phyloP scores from a whole-genome alignment of 1,140 invertebrate genomes.

The Drosophila tristis region DNA sequence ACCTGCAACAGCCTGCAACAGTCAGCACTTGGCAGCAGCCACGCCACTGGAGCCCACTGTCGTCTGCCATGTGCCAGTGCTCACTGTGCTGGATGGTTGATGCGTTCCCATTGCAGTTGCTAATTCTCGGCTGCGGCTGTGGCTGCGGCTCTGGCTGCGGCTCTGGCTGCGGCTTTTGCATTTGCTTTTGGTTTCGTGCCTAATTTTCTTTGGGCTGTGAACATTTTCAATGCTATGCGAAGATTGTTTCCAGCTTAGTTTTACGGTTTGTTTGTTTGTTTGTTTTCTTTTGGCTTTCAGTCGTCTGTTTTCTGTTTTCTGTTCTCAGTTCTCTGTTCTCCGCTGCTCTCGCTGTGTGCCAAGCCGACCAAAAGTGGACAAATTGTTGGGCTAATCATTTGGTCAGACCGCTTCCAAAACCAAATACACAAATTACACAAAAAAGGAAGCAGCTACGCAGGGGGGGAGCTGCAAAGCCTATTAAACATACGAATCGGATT shows the following conservation, averaged over 20 bases:
- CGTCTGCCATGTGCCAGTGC: conserved; percentile 5
- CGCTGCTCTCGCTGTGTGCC: not conserved
- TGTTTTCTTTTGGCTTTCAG: conserved; percentile 2
- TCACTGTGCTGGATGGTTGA: conserved; percentile 40
- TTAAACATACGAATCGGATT: not conserved
- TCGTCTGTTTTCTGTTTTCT: too few species aligned
- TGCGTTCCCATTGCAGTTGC: conserved; percentile 66
- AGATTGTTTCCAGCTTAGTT: conserved; percentile 35
- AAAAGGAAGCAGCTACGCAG: not conserved
- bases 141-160: conserved; percentile 22
- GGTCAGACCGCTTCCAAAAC: conserved; percentile 22
- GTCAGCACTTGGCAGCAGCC: conserved; percentile 27
- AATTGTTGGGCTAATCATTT: conserved; percentile 20
- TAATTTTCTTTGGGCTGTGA: conserved; percentile 72
- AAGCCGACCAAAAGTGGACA: conserved; percentile 27
- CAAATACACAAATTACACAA: not conserved
- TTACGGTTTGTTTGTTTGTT: conserved; percentile 4
- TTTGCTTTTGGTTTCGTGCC: conserved; percentile 69
- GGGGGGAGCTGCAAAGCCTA: too few species aligned
- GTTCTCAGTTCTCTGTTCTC: not conserved
- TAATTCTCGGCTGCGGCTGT: conserved; percentile 37
- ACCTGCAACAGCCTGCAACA: conserved; percentile 46
- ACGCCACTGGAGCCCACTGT: conserved; percentile 4
- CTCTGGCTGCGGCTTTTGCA: conserved; percentile 48
- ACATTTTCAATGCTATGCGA: conserved; percentile 55